Evolutionary conservation across 2,888 invertebrate species (phyloP).

Genomic region (Leptinotarsa tumamoca): DNA sequence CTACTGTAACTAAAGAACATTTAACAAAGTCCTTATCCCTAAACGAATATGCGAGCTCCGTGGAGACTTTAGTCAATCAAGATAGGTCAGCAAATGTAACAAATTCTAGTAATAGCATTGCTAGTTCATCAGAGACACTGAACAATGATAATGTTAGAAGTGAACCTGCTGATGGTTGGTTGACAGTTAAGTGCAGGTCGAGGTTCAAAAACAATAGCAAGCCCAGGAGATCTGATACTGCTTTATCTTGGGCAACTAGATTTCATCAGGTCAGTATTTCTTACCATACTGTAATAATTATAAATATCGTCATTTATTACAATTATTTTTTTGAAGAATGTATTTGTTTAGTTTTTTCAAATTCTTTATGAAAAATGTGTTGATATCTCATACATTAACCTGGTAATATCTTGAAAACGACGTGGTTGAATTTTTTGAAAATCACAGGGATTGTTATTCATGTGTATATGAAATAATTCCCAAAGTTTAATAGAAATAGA

Average conservation of each 20-base stretch:
- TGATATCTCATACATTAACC: no score
- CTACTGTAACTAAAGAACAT: slow-evolving; percentile 54
- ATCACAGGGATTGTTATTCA: no score
- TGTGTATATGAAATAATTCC: no score
- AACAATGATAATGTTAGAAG: slow-evolving; percentile 69
- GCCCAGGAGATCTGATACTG: slow-evolving; percentile 65
- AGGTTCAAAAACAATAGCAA: slow-evolving; percentile 71
- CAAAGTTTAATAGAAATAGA: no score
- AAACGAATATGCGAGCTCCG: slow-evolving; percentile 61
- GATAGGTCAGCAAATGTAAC: slow-evolving; percentile 54
- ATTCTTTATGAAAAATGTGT: no score
- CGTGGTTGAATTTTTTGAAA: no score
- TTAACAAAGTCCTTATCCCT: slow-evolving; percentile 53
- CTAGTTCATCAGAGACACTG: slow-evolving; percentile 72
- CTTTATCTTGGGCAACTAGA: slow-evolving; percentile 74
- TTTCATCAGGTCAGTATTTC: slow-evolving; percentile 79
- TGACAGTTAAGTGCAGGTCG: slow-evolving; percentile 84
- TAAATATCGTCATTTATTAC: no score
- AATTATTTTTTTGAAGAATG: no score
- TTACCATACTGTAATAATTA: no score
- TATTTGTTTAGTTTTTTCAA: no score
- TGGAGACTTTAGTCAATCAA: slow-evolving; percentile 63
- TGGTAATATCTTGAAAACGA: no score
- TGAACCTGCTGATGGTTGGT: slow-evolving; percentile 81
- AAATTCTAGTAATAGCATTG: slow-evolving; percentile 62